Percentiles rank a stretch among this genome's conserved stretches.
Evolutionary conservation across 2,888 invertebrate species (phyloP).

Genomic region (Stenodema calcarata): DNA sequence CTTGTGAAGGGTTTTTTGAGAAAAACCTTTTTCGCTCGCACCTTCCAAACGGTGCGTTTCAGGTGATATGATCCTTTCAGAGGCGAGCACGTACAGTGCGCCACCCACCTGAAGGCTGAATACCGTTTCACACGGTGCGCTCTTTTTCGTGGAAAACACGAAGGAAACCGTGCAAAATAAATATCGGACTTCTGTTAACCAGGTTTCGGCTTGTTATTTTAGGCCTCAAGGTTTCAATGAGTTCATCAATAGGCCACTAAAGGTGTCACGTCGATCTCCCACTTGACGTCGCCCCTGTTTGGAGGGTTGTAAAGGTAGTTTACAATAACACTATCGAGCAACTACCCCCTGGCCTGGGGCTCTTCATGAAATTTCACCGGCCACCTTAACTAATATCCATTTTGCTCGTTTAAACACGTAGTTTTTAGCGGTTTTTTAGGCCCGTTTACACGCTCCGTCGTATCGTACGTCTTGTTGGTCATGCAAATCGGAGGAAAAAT

Average conservation of each 20-base stretch:
- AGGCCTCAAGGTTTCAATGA: neutral
- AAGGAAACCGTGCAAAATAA: neutral
- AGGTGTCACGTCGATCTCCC: neutral
- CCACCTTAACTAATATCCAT: too few species aligned
- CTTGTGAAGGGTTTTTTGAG: slow-evolving; percentile 1
- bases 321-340: too few species aligned
- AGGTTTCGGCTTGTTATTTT: neutral
- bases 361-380: too few species aligned
- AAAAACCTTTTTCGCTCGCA: neutral
- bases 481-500: too few species aligned
- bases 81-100: neutral
- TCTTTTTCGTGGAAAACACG: neutral
- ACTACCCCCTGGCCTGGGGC: too few species aligned
- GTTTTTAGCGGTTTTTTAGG: too few species aligned
- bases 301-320: neutral
- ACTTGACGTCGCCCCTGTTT: neutral
- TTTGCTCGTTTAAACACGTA: too few species aligned
- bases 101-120: neutral
- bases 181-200: neutral
- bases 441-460: too few species aligned
- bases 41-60: neutral
- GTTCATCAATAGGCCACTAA: neutral
- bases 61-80: neutral
- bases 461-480: too few species aligned
- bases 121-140: neutral